phyloP scores from a whole-genome alignment of 2,888 invertebrate species.

The Mechanitis messenoides region DNA sequence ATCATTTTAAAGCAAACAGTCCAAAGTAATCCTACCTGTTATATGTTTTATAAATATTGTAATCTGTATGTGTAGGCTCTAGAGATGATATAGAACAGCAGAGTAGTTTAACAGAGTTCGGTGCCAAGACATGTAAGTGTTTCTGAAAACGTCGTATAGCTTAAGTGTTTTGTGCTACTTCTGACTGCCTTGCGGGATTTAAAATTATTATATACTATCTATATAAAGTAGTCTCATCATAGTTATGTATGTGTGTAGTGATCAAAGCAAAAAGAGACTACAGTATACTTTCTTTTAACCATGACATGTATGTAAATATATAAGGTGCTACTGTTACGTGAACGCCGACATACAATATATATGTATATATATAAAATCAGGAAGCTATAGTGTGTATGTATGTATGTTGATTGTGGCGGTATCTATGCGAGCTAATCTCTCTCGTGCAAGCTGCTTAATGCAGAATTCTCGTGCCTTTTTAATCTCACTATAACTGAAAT shows the following conservation, averaged over 20 bases:
- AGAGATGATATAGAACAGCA: slow-evolving; percentile 8
- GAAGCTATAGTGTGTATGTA: no score
- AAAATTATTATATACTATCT: background rate
- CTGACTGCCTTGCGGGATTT: slow-evolving; percentile 10
- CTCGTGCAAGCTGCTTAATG: slow-evolving; percentile 19
- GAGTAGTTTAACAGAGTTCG: slow-evolving; percentile 12
- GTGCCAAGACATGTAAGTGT: slow-evolving; percentile 19
- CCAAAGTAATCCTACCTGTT: no score
- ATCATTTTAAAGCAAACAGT: no score
- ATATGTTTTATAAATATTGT: background rate
- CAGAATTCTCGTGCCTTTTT: slow-evolving; percentile 17
- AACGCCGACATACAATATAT: no score
- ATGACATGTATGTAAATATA: no score
- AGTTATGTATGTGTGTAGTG: no score
- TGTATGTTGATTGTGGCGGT: background rate
- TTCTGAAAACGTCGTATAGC: slow-evolving; percentile 15
- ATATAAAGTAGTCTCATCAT: no score
- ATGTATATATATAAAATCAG: no score
- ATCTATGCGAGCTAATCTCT: slow-evolving; percentile 20
- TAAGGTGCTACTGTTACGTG: no score
- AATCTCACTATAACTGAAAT: slow-evolving; percentile 1
- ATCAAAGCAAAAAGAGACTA: no score
- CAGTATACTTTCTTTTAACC: no score
- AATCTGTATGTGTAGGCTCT: slow-evolving; percentile 2
- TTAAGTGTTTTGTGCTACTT: slow-evolving; percentile 22